Evolutionary conservation across 2,797 vertebrate species (phyloP), one percentile per base, ranked within the genome.

Genomic region (Pampus argenteus): DNA sequence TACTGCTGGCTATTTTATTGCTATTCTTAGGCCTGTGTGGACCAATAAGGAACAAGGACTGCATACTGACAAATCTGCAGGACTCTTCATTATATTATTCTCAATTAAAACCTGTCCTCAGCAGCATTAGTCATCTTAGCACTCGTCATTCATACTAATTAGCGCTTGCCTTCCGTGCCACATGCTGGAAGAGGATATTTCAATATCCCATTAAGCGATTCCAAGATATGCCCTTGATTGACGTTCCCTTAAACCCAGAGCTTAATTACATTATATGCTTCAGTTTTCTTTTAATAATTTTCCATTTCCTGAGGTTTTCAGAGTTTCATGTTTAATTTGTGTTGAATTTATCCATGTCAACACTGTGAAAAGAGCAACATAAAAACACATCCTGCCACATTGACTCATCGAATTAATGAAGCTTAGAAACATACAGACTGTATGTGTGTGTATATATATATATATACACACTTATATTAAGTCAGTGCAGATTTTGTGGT

Each of bases 81-180:
- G 92, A 93, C 87, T 91, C 86, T 89, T 91, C 86, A 93, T 94
- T 93, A 92, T 91, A 93, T 94, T 93, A 94, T 93, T 94, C 93
- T 93, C 94, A 94, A 95, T 95, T 94, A 94, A 94, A 94, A 94
- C 82, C 91, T 89, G 91, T 94, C 92, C 88, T 94, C 88, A 71
- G 92, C 89, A 86, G 91, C 92, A 93, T 95, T 94, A 95, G 93
- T 95, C 89, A 94, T 95, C 91, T 93, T 90, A 93, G 89, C 81
- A 74, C 88, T 92, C 88, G 84, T 93, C 93, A 93, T 94, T 95
- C 92, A 92, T 93, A 93, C 92, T 94, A 94, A 95, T 95, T 94
- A 95, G 90, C 34, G 50, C 77, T 84, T 88, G 90, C 89, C 88
- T 92, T 91, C 87, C 55, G 56, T 84, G 91, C 90, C 88, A 90